A percentile compares a stretch with the other conserved stretches of the same genome.
Conservation (phyloP, 2,888 invertebrate genomes). For the Torymus auratus region DNA sequence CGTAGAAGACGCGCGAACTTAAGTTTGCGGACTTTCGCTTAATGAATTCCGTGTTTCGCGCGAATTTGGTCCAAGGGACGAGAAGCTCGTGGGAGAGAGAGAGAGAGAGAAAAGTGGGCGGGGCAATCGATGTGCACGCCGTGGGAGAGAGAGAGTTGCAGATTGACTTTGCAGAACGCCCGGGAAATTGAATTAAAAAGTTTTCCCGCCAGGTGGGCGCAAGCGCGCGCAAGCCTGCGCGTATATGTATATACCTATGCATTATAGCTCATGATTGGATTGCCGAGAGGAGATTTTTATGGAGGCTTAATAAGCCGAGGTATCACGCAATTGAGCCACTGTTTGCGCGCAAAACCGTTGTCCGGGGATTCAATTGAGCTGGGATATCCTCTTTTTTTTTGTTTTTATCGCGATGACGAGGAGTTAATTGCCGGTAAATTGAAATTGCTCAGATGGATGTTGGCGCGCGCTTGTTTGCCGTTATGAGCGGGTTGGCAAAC, state of each 20-base stretch:
- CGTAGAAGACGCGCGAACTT: slow-evolving; percentile 45
- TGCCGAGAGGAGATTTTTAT: slow-evolving; percentile 8
- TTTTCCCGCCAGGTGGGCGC: slow-evolving; percentile 11
- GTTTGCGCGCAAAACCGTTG: neutral
- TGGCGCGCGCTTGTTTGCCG: no score
- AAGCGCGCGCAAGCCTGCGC: no score
- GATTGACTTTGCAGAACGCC: slow-evolving; percentile 25
- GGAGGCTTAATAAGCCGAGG: neutral
- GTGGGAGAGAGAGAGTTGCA: slow-evolving; percentile 5
- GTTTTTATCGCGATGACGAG: neutral
- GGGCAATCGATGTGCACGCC: slow-evolving; percentile 2
- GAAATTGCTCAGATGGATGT: no score
- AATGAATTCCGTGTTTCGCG: slow-evolving; percentile 59
- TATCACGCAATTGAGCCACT: slow-evolving; percentile 3
- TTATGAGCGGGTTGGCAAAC: no score
- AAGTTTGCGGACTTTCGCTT: slow-evolving; percentile 56
- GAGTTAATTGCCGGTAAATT: no score
- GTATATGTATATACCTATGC: neutral
- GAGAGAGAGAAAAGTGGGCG: neutral
- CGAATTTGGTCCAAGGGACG: slow-evolving; percentile 1
- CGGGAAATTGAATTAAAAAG: slow-evolving; percentile 42
- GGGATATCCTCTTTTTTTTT: neutral
- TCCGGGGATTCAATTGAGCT: no score
- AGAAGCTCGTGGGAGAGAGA: neutral
- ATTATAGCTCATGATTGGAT: neutral